These are phyloP conservation scores for Adoxophyes honmai DNA, from an alignment of 1,140 invertebrate genomes.

Conservation along the genomic window DNA sequence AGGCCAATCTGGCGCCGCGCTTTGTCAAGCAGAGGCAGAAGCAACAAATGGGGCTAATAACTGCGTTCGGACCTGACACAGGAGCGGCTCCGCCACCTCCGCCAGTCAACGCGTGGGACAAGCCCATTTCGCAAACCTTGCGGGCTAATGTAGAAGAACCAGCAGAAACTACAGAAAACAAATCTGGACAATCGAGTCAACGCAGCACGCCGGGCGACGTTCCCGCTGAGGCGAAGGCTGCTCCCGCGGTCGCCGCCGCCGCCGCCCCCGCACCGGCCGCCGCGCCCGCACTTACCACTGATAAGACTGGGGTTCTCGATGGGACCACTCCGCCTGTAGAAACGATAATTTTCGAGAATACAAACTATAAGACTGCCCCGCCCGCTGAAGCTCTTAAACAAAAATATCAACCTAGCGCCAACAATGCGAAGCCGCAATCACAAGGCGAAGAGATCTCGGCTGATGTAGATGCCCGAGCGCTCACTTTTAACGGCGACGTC, in stretches of 20 bases:
- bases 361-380: slow-evolving; percentile 87
- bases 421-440: slow-evolving; percentile 42
- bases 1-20: slow-evolving; percentile 85
- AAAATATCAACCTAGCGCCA: slow-evolving; percentile 78
- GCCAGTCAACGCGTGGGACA: slow-evolving; percentile 90
- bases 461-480: slow-evolving; percentile 60
- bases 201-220: slow-evolving; percentile 79
- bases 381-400: slow-evolving; percentile 79
- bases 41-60: slow-evolving; percentile 61
- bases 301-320: slow-evolving; percentile 80
- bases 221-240: slow-evolving; percentile 65
- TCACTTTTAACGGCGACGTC: slow-evolving; percentile 67
- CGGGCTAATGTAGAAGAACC: slow-evolving; percentile 73
- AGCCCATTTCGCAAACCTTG: slow-evolving; percentile 84
- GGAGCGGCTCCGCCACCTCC: slow-evolving; percentile 80
- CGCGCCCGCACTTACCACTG: slow-evolving; percentile 42
- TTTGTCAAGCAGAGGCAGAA: slow-evolving; percentile 85
- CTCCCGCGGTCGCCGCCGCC: slow-evolving; percentile 47
- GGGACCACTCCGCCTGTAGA: slow-evolving; percentile 88
- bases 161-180: slow-evolving; percentile 62
- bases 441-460: slow-evolving; percentile 53
- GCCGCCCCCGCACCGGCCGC: slow-evolving; percentile 55
- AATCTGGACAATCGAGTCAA: slow-evolving; percentile 76
- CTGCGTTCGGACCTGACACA: slow-evolving; percentile 54
- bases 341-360: slow-evolving; percentile 95